Conservation (phyloP, 2,113 vertebrate genomes). For the Neopipo cinnamomea region DNA sequence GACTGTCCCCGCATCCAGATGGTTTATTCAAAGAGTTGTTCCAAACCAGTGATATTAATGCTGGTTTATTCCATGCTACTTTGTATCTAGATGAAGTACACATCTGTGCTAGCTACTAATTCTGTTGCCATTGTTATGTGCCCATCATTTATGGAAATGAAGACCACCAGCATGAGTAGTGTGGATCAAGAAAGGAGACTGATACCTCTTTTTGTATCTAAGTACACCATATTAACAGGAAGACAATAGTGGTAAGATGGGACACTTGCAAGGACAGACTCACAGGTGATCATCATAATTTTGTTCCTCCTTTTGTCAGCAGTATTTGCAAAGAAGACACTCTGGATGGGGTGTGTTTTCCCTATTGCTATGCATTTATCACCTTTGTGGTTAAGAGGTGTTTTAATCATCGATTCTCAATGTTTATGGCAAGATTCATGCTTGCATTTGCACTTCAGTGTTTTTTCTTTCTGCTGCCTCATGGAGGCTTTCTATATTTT, state of each 20-base stretch:
- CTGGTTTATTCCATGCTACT: not conserved
- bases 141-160: not conserved
- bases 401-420: conserved; percentile 27
- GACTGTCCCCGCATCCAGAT: not conserved
- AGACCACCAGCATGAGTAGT: not conserved
- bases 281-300: not conserved
- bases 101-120: not conserved
- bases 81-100: not conserved
- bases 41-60: not conserved
- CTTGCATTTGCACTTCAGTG: conserved; percentile 31
- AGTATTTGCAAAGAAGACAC: not conserved
- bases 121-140: not conserved
- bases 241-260: not conserved
- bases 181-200: not conserved
- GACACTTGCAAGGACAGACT: not conserved
- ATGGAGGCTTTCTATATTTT: conserved; percentile 57
- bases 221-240: not conserved
- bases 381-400: conserved; percentile 27
- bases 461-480: conserved; percentile 57
- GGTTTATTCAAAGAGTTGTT: conserved; percentile 2
- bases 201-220: not conserved
- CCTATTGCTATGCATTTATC: not conserved
- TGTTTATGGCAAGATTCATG: conserved; percentile 51
- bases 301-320: not conserved
- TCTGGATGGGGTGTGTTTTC: not conserved